These are phyloP conservation scores for Cetoscarus ocellatus DNA, from an alignment of 2,797 vertebrate genomes.

Conservation along the genomic window DNA sequence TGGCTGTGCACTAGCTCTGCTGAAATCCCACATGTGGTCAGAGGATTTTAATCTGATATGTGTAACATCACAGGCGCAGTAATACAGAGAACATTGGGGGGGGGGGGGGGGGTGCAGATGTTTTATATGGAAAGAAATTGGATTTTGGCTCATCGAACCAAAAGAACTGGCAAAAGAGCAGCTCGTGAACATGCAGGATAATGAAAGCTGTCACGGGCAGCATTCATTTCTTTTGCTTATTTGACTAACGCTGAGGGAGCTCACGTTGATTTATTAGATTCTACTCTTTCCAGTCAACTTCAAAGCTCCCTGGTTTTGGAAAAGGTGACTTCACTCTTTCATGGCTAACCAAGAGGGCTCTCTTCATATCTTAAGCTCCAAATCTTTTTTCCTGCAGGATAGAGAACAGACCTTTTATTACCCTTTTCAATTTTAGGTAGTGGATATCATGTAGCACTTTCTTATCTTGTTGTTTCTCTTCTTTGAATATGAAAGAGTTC, in stretches of 20 bases:
- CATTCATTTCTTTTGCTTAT: slow-evolving; percentile 57
- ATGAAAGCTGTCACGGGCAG: slow-evolving; percentile 41
- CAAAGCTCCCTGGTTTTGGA: slow-evolving; percentile 31
- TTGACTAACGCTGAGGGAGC: slow-evolving; percentile 31
- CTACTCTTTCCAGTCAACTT: slow-evolving; percentile 35
- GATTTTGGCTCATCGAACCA: slow-evolving; percentile 25
- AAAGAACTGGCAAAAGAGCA: slow-evolving; percentile 14
- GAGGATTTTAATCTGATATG: slow-evolving; percentile 32
- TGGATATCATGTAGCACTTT: slow-evolving; percentile 24
- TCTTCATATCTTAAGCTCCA: slow-evolving; percentile 28
- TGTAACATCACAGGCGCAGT: slow-evolving; percentile 19
- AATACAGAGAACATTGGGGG: background rate
- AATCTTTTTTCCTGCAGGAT: slow-evolving; percentile 30
- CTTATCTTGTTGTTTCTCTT: slow-evolving; percentile 9
- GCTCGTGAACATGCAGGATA: slow-evolving; percentile 39
- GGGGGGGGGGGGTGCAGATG: background rate
- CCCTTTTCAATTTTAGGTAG: slow-evolving; percentile 34
- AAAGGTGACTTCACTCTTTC: slow-evolving; percentile 42
- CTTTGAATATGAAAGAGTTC: slow-evolving; percentile 26
- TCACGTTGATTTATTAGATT: slow-evolving; percentile 52
- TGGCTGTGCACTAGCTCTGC: slow-evolving; percentile 11
- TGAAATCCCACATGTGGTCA: slow-evolving; percentile 33
- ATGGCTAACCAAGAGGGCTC: slow-evolving; percentile 16
- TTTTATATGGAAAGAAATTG: slow-evolving; percentile 27
- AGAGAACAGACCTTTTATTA: slow-evolving; percentile 36